Evolutionary conservation across 2,797 vertebrate genomes (phyloP).

Genomic region (Sebastes taczanowskii): DNA sequence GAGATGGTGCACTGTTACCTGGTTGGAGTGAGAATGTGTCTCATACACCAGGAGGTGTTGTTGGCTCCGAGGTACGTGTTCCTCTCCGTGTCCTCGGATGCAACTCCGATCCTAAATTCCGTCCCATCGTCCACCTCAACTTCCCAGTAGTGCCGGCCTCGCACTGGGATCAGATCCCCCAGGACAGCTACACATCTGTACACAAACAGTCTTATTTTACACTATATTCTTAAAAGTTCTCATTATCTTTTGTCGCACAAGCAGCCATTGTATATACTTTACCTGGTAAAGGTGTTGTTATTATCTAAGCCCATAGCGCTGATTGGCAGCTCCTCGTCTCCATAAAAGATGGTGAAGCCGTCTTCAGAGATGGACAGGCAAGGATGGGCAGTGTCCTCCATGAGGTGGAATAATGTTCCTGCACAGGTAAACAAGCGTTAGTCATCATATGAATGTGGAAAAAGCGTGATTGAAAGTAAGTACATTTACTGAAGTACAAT

Average conservation of each 20-base stretch:
- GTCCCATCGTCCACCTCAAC: conserved; percentile 86
- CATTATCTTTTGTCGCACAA: no score
- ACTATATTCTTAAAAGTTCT: not conserved
- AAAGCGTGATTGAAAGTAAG: not conserved
- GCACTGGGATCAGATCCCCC: conserved; percentile 88
- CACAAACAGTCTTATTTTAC: not conserved
- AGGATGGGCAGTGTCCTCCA: conserved; percentile 91
- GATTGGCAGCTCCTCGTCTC: conserved; percentile 82
- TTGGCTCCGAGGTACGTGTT: conserved; percentile 88
- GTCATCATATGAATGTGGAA: not conserved
- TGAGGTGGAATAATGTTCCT: conserved; percentile 91
- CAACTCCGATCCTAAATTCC: conserved; percentile 90
- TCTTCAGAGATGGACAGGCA: conserved; percentile 90
- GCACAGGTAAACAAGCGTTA: not conserved
- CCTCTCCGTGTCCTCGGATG: conserved; percentile 87
- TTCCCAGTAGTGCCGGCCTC: conserved; percentile 93
- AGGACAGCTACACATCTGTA: conserved; percentile 90
- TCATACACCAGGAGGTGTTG: conserved; percentile 92
- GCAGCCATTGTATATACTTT: fast-evolving
- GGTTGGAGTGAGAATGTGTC: conserved; percentile 86
- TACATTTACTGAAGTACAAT: not conserved
- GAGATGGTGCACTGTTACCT: conserved; percentile 79
- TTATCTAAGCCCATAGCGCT: conserved; percentile 83
- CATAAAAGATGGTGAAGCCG: conserved; percentile 88
- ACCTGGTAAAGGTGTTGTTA: conserved; percentile 89